These are phyloP conservation scores for Drosophila phalerata DNA, from an alignment of 2,888 invertebrate genomes.

Conservation along the genomic window DNA sequence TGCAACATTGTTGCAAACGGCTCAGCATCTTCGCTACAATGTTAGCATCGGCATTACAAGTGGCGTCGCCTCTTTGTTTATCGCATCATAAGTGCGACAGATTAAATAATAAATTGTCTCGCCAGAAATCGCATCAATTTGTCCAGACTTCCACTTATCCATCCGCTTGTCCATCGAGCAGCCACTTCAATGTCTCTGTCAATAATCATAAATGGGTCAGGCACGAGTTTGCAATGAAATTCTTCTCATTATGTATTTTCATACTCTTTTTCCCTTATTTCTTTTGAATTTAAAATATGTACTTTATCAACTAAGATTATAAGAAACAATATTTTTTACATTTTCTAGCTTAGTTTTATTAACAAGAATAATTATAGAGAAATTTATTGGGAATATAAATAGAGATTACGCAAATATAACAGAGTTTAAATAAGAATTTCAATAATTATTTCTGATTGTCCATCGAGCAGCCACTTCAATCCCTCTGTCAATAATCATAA, in stretches of 20 bases:
- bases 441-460: not conserved
- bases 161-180: conserved; percentile 22
- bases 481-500: conserved; percentile 54
- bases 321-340: not conserved
- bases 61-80: conserved; percentile 14
- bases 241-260: conserved; percentile 1
- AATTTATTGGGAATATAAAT: not conserved
- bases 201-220: conserved; percentile 58
- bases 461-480: conserved; percentile 43
- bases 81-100: conserved; percentile 24
- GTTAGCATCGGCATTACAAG: conserved; percentile 13
- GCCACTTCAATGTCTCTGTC: conserved; percentile 58
- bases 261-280: not conserved
- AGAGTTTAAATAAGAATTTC: not conserved
- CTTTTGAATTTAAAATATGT: not conserved
- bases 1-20: conserved; percentile 51
- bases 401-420: not conserved
- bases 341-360: not conserved
- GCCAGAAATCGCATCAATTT: conserved; percentile 8
- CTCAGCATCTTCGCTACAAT: conserved; percentile 8
- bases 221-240: conserved; percentile 40
- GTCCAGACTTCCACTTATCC: conserved; percentile 34
- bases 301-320: not conserved
- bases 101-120: conserved; percentile 46
- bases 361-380: not conserved